phyloP scores from a whole-genome alignment of 2,888 invertebrate species.

The Parasteatoda lunata region DNA sequence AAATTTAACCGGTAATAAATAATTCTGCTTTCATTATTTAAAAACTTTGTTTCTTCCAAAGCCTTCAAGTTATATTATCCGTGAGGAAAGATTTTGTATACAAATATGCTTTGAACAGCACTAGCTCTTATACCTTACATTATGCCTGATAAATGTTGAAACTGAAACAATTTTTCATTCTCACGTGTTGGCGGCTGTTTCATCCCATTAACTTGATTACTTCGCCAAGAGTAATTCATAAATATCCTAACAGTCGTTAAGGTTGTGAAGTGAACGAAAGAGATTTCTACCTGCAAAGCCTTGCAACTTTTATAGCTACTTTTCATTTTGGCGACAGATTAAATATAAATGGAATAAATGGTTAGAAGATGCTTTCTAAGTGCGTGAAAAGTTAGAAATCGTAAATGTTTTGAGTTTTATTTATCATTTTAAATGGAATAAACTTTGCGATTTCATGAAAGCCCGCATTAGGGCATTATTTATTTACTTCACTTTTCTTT shows the following conservation, averaged over 20 bases:
- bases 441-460: too few relatives aligned
- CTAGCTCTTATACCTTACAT: not conserved
- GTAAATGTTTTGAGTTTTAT: too few relatives aligned
- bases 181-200: slow-evolving; percentile 32
- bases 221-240: slow-evolving; percentile 27
- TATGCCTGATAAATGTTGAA: slow-evolving; percentile 11
- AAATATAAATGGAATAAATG: slow-evolving; percentile 3
- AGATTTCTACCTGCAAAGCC: not conserved
- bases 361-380: too few relatives aligned
- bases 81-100: not conserved
- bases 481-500: too few relatives aligned
- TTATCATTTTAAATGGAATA: too few relatives aligned
- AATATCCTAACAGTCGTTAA: slow-evolving; percentile 8
- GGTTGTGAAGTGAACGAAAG: not conserved
- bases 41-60: too few relatives aligned
- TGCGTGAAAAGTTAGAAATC: too few relatives aligned
- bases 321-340: not conserved
- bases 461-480: too few relatives aligned
- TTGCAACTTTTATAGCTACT: not conserved
- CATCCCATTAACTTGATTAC: slow-evolving; percentile 54
- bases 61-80: not conserved
- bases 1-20: too few relatives aligned
- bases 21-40: too few relatives aligned
- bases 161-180: slow-evolving; percentile 44
- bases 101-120: not conserved